Conservation (phyloP, 1,140 invertebrate species). For the Trypoxylus dichotomus region DNA sequence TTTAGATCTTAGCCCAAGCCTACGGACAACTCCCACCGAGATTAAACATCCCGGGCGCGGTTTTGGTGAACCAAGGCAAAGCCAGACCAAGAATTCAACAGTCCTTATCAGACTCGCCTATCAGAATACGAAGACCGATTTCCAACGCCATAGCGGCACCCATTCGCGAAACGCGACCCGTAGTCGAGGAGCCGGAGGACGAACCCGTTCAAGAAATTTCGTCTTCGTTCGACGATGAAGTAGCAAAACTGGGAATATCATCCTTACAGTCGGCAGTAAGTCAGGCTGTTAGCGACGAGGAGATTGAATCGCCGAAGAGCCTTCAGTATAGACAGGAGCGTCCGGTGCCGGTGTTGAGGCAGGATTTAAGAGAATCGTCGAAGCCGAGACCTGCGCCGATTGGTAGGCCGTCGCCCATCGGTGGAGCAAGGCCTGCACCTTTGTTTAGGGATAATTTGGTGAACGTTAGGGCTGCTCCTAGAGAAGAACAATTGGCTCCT, state of each 20-base stretch:
- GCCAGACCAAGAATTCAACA: slow-evolving; percentile 35
- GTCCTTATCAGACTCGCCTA: slow-evolving; percentile 28
- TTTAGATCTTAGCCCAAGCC: slow-evolving; percentile 12
- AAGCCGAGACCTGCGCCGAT: not conserved
- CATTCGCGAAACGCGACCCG: slow-evolving; percentile 43
- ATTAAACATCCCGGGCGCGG: slow-evolving; percentile 63
- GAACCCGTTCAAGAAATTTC: slow-evolving; percentile 33
- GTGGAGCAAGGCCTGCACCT: not conserved
- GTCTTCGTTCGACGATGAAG: slow-evolving; percentile 45
- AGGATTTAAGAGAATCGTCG: slow-evolving; percentile 31
- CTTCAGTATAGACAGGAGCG: slow-evolving; percentile 60
- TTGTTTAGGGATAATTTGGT: slow-evolving; percentile 22
- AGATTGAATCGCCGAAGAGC: slow-evolving; percentile 52
- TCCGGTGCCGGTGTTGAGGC: slow-evolving; percentile 46
- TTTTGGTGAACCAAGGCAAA: slow-evolving; percentile 50
- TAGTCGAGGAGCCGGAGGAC: slow-evolving; percentile 46
- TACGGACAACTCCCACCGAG: slow-evolving; percentile 50
- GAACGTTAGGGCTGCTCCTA: not conserved
- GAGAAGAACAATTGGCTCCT: not conserved
- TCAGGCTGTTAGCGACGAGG: slow-evolving; percentile 42
- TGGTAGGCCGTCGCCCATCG: not conserved
- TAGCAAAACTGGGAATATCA: slow-evolving; percentile 43
- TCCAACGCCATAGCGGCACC: slow-evolving; percentile 35
- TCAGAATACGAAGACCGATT: slow-evolving; percentile 36
- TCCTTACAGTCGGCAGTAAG: slow-evolving; percentile 38